Base-by-base conservation (phyloP, 1,140 invertebrate species). In the Drosophila tsacasi region DNA sequence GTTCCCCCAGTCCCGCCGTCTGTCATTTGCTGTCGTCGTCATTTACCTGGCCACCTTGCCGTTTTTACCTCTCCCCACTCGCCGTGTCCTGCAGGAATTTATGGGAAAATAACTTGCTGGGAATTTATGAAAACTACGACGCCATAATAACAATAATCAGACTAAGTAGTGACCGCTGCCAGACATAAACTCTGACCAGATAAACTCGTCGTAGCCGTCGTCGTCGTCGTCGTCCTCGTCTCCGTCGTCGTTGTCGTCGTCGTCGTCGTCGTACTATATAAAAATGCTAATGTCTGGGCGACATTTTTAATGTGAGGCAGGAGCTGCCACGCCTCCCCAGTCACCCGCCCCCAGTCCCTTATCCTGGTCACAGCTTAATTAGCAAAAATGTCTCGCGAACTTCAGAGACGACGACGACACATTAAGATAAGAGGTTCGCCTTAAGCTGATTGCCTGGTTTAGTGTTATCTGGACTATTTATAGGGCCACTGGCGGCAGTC, bases 61-160 rank as follows among this genome's bases (percentile, higher is more conserved):
- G 27, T 25, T 46, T 27, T 25, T 50, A 13, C n/a, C n/a, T 23
- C 6, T 15, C 19, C 21, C 7, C 46, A 17, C 32, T 7, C 13
- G 1, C 23, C 15, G 62, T 81, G 73, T 66, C 63, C 63, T 66
- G 63, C 39, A 17, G 57, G 75, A 90, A 89, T 90, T 89, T 84
- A 90, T 90, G 85, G 81, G 82, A 89, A 89, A 81, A 89, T 89
- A 90, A 90, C 84, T 90, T 90, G 81, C 67, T 90, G 84, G 74
- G 75, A 90, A 89, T 89, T 90, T 89, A 89, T 89, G 83, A 89
- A 87, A 87, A 87, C 85, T 89, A 84, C 81, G 85, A 85, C 85
- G 85, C 85, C 85, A 90, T 89, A 89, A 89, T 90, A 89, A 90
- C 85, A 84, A 89, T 89, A 89, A 90, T 90, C 86, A 90, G 85